Evolutionary conservation across 1,140 invertebrate genomes (phyloP), one percentile per base, ranked within the genome.

Genomic region (Drosophila orena): DNA sequence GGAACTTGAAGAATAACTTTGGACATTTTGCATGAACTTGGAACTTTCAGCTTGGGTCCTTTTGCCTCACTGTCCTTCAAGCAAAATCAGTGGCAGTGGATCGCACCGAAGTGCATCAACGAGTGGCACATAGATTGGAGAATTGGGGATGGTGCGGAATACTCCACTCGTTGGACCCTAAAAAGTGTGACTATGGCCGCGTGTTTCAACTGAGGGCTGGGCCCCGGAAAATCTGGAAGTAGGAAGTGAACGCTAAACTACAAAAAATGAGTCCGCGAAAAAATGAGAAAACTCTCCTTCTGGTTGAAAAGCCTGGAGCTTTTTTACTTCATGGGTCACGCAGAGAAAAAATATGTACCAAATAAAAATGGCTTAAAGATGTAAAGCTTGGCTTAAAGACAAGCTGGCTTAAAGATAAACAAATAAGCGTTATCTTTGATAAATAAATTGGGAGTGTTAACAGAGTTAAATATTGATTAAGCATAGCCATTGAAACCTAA

Each of bases 171-270:
- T 59, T 72, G 12, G 50, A 8, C 20, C 2, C 7, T 38, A 75
- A 65, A 79, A 79, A 84, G 75, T 80, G 81, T 78, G 73, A 78
- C 64, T 86, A 54, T 30, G 58, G 46, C 47, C 40, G 37, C 52
- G n/a, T 38, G 55, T 55, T 68, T 50, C 12, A 46, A 27, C 14
- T 50, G 49, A 34, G 71, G 44, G 47, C 47, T 49, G 52, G 47
- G 59, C 49, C 20, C 35, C 59, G 34, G 44, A 58, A 62, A 89
- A 88, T 80, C 84, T 77, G 79, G 84, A 88, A 88, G 84, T 89
- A 88, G 83, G 83, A 88, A 88, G 84, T 88, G 64, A 47, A 43
- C 60, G 59, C 53, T 56, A 56, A 56, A 40, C 73, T 56, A 49
- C 42, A 50, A 59, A 55, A 49, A 69, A 46, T 65, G 38, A 47